Evolutionary conservation across 2,888 invertebrate genomes (phyloP), one percentile per base, ranked within the genome.

Genomic region (Oligia latruncula): DNA sequence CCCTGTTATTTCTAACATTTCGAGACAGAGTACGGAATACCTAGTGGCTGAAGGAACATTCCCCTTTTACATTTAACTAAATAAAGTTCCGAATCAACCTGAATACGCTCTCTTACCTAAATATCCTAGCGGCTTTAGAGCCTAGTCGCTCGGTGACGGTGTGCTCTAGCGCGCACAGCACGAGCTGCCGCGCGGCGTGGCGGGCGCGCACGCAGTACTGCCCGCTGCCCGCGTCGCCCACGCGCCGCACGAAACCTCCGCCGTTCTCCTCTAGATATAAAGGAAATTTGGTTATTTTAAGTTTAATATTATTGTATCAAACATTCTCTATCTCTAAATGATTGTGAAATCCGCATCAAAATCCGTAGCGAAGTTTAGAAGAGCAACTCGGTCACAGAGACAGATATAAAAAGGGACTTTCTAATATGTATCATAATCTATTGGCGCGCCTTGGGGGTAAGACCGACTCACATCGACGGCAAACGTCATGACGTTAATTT

Each of bases 81-180:
- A 5, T 40, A 40, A 5, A 40, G 40, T 40, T 40, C 40, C 4
- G 40, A 40, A 40, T 40, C 0, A 40, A 40, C 40, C 40, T 40
- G 40, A 40, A 35, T 9, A 49, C 13, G 46, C 29, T 13, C 15
- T 35, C 1, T 64, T 90, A 97, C 97, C 98, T 97, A 94, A 99
- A 99, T 92, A 99, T 98, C 93, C 99, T 97, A 0, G 98, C 98
- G 1, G 99, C 98, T 94, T 98, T 98, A 6, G 98, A 97, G 67
- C 99, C 99, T 92, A 98, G 98, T 88, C 98, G 97, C 96, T 99
- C 99, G 60, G 98, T 97, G 74, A 99, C 98, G 49, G 98, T 97
- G 90, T 98, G 98, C 91, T 99, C 99, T 1, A 99, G 96, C 74
- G 98, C 97, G 70, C 97, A 97, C 95, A 98, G 97, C n/a, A 98